Evolutionary conservation across 2,113 vertebrate genomes (phyloP).

Genomic region (Ailurus styani): DNA sequence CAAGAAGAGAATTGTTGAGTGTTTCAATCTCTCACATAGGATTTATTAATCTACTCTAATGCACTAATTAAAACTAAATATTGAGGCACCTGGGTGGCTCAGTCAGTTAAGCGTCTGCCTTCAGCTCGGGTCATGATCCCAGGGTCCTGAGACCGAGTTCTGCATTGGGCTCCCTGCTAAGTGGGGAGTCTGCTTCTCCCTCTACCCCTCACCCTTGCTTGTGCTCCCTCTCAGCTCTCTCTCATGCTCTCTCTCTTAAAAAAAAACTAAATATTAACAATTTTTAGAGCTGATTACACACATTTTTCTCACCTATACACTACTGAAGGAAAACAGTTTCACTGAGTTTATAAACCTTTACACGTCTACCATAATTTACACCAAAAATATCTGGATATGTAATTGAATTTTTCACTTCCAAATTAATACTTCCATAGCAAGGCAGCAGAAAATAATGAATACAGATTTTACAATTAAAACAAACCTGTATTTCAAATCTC

Average conservation of each 20-base stretch:
- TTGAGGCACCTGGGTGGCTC: background rate
- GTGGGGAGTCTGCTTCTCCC: background rate
- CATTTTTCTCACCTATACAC: background rate
- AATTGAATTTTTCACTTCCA: background rate
- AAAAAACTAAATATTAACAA: background rate
- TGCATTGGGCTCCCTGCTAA: background rate
- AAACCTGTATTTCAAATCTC: background rate
- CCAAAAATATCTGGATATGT: background rate
- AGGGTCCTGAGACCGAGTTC: background rate
- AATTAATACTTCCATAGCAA: background rate
- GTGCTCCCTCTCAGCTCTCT: background rate
- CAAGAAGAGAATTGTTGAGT: background rate
- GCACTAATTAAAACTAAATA: background rate
- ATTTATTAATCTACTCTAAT: background rate
- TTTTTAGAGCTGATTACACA: background rate
- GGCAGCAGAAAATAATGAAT: background rate
- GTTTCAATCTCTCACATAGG: background rate
- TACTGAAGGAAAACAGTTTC: background rate
- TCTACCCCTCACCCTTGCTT: background rate
- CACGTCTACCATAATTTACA: background rate
- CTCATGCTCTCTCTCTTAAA: too few relatives aligned
- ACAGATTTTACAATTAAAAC: background rate
- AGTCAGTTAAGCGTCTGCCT: background rate
- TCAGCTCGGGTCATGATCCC: background rate
- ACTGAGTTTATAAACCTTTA: background rate